Base-by-base conservation (phyloP, 2,113 vertebrate species). In the Leptobrachium ailaonicum region DNA sequence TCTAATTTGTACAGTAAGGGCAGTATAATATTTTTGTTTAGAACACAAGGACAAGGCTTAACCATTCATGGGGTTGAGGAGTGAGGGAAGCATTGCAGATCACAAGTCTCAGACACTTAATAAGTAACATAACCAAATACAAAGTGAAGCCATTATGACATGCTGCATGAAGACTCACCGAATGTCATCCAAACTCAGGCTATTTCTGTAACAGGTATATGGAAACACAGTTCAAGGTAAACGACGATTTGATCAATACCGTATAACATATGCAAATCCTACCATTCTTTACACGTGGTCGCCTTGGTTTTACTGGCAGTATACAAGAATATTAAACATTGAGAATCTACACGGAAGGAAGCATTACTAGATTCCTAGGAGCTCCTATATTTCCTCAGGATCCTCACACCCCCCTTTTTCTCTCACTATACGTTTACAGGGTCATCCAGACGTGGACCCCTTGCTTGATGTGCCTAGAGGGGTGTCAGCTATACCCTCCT, bases 151-250 rank as follows among this genome's bases (percentile, higher is more conserved):
- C 32, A 11, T 73, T 72, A 47, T 6, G 68, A 86, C 91, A 93
- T 90, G 88, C 88, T 82, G 83, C 76, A 84, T 79, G 82, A 83
- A 88, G 90, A 97, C 96, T 96, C 91, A 97, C 95, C 95, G 92
- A 82, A 90, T 92, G 80, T 96, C 95, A 85, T 97, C 96, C 93
- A 95, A 89, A 95, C 90, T 94, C 91, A 96, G 92, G 95, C 96
- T 98, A 97, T 95, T 95, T 97, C 97, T 99, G 95, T 89, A 98
- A 94, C 88, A 96, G 93, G 94, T 90, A 96, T 83, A 94, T 83
- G 85, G 91, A 89, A 91, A 95, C 93, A 95, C 79, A 79, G 83
- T 70, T 43, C 40, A 68, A 2, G 42, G 41, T 76, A 10, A 76
- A 60, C 12, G 45, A 8, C 44, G 75, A 58, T 68, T 44, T n/a